A percentile compares a stretch with the other conserved stretches of the same genome.
These are phyloP conservation scores for Acromyrmex echinatior DNA, from an alignment of 1,140 invertebrate species.

Conservation along the genomic window DNA sequence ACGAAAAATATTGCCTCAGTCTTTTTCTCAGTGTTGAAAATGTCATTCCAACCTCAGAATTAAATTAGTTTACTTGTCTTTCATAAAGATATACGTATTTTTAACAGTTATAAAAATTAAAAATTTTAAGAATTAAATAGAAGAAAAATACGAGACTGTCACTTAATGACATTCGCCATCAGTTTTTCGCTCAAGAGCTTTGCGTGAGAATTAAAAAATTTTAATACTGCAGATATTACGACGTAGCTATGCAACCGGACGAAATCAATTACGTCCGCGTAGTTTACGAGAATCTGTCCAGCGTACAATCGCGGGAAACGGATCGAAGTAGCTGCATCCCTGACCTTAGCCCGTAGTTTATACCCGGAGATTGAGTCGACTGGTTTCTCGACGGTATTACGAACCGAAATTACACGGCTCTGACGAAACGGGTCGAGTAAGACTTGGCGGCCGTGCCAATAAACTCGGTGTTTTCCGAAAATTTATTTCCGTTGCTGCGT, in stretches of 20 bases:
- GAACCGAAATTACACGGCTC: slow-evolving; percentile 73
- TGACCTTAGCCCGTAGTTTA: slow-evolving; percentile 74
- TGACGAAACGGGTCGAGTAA: slow-evolving; percentile 76
- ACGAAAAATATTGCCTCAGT: too few relatives aligned
- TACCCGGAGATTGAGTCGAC: slow-evolving; percentile 43
- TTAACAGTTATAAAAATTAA: not conserved
- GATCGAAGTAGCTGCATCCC: slow-evolving; percentile 69
- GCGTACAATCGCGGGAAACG: not conserved
- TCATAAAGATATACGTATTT: not conserved
- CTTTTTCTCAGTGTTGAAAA: not conserved
- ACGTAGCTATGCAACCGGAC: not conserved
- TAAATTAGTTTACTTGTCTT: not conserved
- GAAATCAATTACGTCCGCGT: not conserved
- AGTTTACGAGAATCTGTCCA: not conserved
- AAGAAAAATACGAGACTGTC: not conserved
- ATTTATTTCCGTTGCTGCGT: slow-evolving; percentile 69
- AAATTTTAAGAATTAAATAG: not conserved
- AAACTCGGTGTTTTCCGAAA: slow-evolving; percentile 66
- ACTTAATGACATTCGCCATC: not conserved
- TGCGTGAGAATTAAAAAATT: not conserved
- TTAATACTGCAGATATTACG: not conserved
- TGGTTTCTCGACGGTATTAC: slow-evolving; percentile 63
- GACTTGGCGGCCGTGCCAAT: slow-evolving; percentile 78
- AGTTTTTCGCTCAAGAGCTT: too few relatives aligned
- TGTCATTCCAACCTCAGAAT: not conserved